Evolutionary conservation across 2,888 invertebrate species (phyloP).

Genomic region (Drosophila anomelani): DNA sequence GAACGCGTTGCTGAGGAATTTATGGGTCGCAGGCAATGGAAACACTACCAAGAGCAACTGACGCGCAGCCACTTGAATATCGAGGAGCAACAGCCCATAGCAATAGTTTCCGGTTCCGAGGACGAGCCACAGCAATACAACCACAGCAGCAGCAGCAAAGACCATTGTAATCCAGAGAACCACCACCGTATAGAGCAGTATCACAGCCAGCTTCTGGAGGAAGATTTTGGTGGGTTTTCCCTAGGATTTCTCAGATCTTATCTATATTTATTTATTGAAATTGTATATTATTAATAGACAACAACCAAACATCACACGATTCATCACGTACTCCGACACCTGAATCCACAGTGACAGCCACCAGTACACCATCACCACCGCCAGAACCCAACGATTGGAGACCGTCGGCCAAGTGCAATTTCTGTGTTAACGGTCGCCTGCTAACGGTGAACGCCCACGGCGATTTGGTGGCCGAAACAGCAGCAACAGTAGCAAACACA

Average conservation of each 20-base stretch:
- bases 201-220: slow-evolving; percentile 58
- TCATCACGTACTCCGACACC: slow-evolving; percentile 65
- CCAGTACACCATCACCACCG: slow-evolving; percentile 76
- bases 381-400: slow-evolving; percentile 89
- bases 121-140: slow-evolving; percentile 46
- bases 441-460: slow-evolving; percentile 85
- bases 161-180: slow-evolving; percentile 66
- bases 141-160: slow-evolving; percentile 34
- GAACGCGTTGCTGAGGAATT: slow-evolving; percentile 98
- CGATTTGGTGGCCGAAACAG: slow-evolving; percentile 85
- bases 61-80: slow-evolving; percentile 85
- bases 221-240: slow-evolving; percentile 59
- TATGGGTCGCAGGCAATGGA: slow-evolving; percentile 98
- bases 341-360: slow-evolving; percentile 45
- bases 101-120: slow-evolving; percentile 56
- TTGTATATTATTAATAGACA: slow-evolving; percentile 43
- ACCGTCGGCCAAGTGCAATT: slow-evolving; percentile 93
- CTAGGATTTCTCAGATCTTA: not conserved
- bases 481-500: slow-evolving; percentile 69
- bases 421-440: slow-evolving; percentile 91
- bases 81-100: slow-evolving; percentile 77
- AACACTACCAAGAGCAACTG: slow-evolving; percentile 94
- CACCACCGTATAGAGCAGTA: slow-evolving; percentile 71
- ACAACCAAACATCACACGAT: slow-evolving; percentile 70
- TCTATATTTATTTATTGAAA: fast-evolving